phyloP scores from a whole-genome alignment of 2,888 invertebrate species.

The Lepidochitona cinerea region DNA sequence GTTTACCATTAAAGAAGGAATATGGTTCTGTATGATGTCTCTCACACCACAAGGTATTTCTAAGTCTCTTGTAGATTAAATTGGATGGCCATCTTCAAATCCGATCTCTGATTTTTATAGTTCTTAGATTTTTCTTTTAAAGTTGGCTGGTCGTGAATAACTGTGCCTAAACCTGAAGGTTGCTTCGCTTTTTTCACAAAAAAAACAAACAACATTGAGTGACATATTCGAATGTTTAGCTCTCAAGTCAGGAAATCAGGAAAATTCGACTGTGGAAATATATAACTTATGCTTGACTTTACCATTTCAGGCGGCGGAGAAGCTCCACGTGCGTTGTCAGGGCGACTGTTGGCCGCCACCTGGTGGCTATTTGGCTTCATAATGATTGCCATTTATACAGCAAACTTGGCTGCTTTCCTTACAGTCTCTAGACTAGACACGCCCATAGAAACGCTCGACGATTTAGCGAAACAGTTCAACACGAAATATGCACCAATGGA shows the following conservation, averaged over 20 bases:
- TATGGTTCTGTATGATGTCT: slow-evolving; percentile 99
- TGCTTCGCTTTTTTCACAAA: too few relatives aligned
- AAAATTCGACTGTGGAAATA: too few relatives aligned
- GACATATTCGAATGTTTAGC: too few relatives aligned
- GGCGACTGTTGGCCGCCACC: slow-evolving; percentile 94
- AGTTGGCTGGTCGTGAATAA: too few relatives aligned
- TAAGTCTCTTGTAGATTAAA: not conserved
- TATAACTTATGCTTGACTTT: too few relatives aligned
- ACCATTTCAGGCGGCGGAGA: slow-evolving; percentile 65
- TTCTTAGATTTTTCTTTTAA: too few relatives aligned
- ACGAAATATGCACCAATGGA: slow-evolving; percentile 94
- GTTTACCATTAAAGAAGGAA: slow-evolving; percentile 94
- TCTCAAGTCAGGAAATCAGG: too few relatives aligned
- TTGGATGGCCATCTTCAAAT: too few relatives aligned
- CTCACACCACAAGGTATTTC: slow-evolving; percentile 84
- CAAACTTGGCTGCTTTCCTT: slow-evolving; percentile 96
- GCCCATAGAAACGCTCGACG: slow-evolving; percentile 91
- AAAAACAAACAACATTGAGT: too few relatives aligned
- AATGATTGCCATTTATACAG: slow-evolving; percentile 98
- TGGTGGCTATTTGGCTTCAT: slow-evolving; percentile 99
- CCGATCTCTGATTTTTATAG: too few relatives aligned
- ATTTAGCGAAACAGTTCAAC: slow-evolving; percentile 95
- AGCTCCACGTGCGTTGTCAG: slow-evolving; percentile 87
- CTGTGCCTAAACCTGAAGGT: too few relatives aligned
- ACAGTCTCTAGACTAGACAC: slow-evolving; percentile 92